Evolutionary conservation across 2,113 vertebrate genomes (phyloP).

Genomic region (Callorhinus ursinus): DNA sequence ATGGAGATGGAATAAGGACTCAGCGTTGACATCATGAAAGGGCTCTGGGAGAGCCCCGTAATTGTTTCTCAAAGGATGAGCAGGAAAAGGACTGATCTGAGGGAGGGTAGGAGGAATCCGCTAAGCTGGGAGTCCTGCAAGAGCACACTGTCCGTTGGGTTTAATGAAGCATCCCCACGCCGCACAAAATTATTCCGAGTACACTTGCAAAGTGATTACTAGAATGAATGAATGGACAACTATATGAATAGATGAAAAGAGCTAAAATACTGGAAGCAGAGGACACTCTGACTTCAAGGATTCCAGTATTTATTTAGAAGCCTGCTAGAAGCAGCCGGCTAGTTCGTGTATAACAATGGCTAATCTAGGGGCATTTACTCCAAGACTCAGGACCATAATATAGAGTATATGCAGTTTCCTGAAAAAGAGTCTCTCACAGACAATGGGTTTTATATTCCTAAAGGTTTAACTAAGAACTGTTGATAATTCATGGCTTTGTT

Average conservation of each 20-base stretch:
- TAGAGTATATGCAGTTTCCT: not conserved
- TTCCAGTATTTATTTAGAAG: not conserved
- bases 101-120: not conserved
- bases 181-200: not conserved
- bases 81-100: not conserved
- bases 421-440: not conserved
- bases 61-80: not conserved
- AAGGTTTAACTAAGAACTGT: not conserved
- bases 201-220: not conserved
- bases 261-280: not conserved
- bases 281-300: not conserved
- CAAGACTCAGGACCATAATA: not conserved
- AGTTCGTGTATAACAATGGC: not conserved
- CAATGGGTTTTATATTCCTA: not conserved
- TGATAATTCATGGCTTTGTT: not conserved
- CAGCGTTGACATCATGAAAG: not conserved
- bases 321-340: not conserved
- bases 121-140: not conserved
- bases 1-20: not conserved
- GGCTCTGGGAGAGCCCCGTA: not conserved
- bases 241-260: not conserved
- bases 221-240: not conserved
- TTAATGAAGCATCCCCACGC: not conserved
- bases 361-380: not conserved
- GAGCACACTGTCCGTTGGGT: not conserved